Evolutionary conservation across 2,888 invertebrate genomes (phyloP), one percentile per base, ranked within the genome.

Genomic region (Palloptera scutellata): DNA sequence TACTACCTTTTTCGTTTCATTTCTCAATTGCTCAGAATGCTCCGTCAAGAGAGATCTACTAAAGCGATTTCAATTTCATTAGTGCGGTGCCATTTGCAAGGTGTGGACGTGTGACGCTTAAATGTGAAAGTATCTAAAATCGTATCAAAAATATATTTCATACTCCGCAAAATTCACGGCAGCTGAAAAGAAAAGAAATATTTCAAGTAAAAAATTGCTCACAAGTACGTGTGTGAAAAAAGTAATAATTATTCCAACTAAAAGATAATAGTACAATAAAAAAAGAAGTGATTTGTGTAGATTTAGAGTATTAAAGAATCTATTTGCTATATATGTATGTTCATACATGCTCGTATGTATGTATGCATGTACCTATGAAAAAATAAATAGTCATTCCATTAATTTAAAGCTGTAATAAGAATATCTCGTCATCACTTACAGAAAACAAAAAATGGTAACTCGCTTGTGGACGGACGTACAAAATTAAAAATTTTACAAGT

Each of bases 41-140:
- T 30, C 30, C 30, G 30, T 6, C 30, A 6, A 30, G 30, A 30
- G 30, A 30, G 30, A 6, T 6, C 30, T 30, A 30, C 30, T 30
- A 6, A 30, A 30, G 30, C 41, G 53, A 53, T 72, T 76, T 71
- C 67, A 73, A 70, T 77, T 76, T 79, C 74, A 79, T 78, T 78
- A 74, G 76, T 78, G 76, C 77, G 76, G 76, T 70, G 76, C 78
- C 76, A 75, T 74, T 77, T 73, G 76, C 70, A 76, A 78, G 77
- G 78, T 77, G 78, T 78, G 77, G 75, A 78, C 76, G 78, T 77
- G 72, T 75, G 62, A 64, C 41, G 59, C 62, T 68, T 61, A 48
- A 13, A 48, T 30, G 2, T 30, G 52, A 41, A 52, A 61, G 19
- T 17, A 62, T 61, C 58, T 63, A 66, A 66, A 67, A 70, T 61